phyloP scores from a whole-genome alignment of 2,113 vertebrate species.

The Tachysurus vachellii region DNA sequence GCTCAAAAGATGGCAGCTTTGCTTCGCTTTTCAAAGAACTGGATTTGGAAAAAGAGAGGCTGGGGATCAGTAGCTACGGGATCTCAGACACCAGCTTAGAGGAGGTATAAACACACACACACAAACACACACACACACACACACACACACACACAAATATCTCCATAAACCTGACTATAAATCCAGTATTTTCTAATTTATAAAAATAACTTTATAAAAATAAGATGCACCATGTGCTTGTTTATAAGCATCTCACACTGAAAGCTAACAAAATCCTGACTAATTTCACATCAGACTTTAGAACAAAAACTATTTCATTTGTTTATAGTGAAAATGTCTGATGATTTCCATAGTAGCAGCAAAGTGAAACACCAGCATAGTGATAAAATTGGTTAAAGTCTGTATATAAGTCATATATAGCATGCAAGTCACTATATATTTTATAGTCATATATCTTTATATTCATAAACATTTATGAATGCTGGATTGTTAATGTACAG shows the following conservation, averaged over 20 bases:
- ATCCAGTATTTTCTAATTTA: background rate
- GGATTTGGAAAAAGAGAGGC: conserved; percentile 81
- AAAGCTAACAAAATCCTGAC: too few relatives aligned
- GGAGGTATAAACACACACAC: conserved; percentile 75
- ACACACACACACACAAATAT: background rate
- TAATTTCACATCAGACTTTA: too few relatives aligned
- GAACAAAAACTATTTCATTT: too few relatives aligned
- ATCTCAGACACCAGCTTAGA: conserved; percentile 96
- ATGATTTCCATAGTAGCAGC: too few relatives aligned
- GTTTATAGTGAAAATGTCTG: too few relatives aligned
- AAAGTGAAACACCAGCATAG: too few relatives aligned
- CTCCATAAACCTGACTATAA: background rate
- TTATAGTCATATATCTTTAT: too few relatives aligned
- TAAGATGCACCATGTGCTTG: too few relatives aligned
- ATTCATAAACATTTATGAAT: background rate
- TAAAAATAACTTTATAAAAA: too few relatives aligned
- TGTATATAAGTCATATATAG: background rate
- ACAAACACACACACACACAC: conserved; percentile 1
- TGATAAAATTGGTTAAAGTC: background rate
- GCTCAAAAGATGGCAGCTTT: conserved; percentile 89
- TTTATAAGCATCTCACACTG: too few relatives aligned
- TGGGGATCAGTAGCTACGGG: conserved; percentile 92
- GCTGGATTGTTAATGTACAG: background rate
- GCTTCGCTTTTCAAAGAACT: conserved; percentile 89
- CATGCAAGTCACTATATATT: background rate